phyloP scores from a whole-genome alignment of 2,113 vertebrate species.

The Colinus virginianus region DNA sequence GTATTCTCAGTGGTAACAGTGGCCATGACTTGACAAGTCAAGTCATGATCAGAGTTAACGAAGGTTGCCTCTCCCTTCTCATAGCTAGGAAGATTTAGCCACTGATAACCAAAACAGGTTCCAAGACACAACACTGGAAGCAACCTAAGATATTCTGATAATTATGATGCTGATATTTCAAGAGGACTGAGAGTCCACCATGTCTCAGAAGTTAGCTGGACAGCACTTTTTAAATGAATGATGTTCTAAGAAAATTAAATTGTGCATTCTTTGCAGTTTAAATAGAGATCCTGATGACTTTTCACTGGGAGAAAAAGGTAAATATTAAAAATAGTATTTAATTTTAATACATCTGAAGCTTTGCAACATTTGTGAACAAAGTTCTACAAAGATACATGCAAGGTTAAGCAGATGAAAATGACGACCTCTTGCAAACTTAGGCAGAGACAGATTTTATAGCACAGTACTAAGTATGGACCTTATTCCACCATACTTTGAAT shows the following conservation, averaged over 20 bases:
- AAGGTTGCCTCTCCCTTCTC: not conserved
- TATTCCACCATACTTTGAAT: fast-evolving
- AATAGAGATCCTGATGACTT: not conserved
- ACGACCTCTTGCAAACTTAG: not conserved
- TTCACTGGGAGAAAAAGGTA: not conserved
- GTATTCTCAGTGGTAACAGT: not conserved
- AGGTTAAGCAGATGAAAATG: not conserved
- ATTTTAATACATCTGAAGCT: not conserved
- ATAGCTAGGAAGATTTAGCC: not conserved
- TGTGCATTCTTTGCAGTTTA: not conserved
- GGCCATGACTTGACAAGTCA: not conserved
- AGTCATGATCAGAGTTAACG: not conserved
- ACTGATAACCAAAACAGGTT: not conserved
- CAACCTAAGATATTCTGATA: not conserved
- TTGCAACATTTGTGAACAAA: not conserved
- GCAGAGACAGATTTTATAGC: not conserved
- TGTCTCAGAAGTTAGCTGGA: not conserved
- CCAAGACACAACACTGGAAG: not conserved
- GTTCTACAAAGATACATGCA: not conserved
- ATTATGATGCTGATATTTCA: not conserved
- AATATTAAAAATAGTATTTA: not conserved
- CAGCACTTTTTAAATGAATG: not conserved
- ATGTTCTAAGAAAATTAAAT: not conserved
- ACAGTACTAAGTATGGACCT: not conserved
- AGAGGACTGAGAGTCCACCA: not conserved